phyloP scores from a whole-genome alignment of 1,140 invertebrate genomes.

The Agraylea sexmaculata region DNA sequence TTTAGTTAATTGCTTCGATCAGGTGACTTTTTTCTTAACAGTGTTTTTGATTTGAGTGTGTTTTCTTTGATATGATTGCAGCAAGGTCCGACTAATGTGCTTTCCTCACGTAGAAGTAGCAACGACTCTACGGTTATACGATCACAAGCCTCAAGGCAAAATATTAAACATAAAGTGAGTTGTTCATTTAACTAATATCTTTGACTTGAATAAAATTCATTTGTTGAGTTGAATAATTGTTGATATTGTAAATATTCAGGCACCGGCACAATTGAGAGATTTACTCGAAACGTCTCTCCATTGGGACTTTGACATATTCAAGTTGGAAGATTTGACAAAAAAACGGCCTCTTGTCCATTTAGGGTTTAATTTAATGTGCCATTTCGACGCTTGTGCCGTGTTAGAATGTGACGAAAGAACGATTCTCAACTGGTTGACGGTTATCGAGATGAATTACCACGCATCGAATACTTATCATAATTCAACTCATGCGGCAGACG shows the following conservation, averaged over 20 bases:
- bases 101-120: constrained; percentile 52
- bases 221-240: no score
- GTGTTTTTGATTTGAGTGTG: constrained; percentile 20
- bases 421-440: constrained; percentile 77
- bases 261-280: constrained; percentile 54
- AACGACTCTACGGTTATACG: constrained; percentile 49
- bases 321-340: constrained; percentile 76
- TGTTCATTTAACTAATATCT: not conserved
- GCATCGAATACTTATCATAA: constrained; percentile 88
- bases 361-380: constrained; percentile 72
- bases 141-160: constrained; percentile 36
- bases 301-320: constrained; percentile 93
- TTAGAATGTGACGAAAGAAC: constrained; percentile 75
- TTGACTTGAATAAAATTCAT: constrained; percentile 18
- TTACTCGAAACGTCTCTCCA: constrained; percentile 69
- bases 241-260: constrained; percentile 21
- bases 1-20: no score
- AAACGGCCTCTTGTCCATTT: constrained; percentile 76
- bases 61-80: constrained; percentile 25
- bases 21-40: no score
- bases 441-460: constrained; percentile 90
- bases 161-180: constrained; percentile 40
- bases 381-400: constrained; percentile 68
- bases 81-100: constrained; percentile 49
- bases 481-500: constrained; percentile 90